Percentiles rank a stretch among this genome's conserved stretches.
Conservation (phyloP, 2,113 vertebrate species). For the Chionomys nivalis region DNA sequence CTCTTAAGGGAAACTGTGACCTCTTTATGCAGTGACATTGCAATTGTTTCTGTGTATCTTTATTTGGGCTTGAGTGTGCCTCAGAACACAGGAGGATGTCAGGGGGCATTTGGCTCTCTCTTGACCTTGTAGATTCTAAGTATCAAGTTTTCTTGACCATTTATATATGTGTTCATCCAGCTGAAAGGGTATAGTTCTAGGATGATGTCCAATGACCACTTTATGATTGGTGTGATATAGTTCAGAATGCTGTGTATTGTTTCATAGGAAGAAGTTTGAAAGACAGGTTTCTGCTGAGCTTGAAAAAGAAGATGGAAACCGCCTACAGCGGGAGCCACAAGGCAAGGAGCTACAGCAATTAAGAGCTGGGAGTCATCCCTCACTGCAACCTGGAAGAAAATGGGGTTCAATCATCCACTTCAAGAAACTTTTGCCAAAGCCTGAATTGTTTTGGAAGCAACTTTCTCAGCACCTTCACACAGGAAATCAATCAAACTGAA, state of each 20-base stretch:
- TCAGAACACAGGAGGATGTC: not conserved
- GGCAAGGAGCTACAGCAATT: not conserved
- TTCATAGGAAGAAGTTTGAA: not conserved
- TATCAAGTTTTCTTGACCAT: not conserved
- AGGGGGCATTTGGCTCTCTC: not conserved
- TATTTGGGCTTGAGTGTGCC: too few species aligned
- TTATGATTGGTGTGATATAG: not conserved
- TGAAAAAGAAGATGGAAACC: not conserved
- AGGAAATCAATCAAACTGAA: not conserved
- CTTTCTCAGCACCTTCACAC: not conserved
- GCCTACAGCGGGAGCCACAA: too few species aligned
- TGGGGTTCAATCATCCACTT: not conserved
- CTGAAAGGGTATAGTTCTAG: not conserved
- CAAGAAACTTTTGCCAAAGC: not conserved
- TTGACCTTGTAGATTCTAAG: not conserved
- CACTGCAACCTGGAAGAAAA: not conserved
- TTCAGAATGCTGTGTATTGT: too few species aligned
- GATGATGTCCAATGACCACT: not conserved
- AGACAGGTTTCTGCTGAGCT: not conserved
- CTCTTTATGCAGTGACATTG: not conserved
- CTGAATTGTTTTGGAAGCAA: not conserved
- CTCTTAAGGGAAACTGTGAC: not conserved
- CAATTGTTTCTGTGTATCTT: too few species aligned
- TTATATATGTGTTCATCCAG: not conserved
- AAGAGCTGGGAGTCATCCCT: not conserved